Evolutionary conservation across 2,888 invertebrate genomes (phyloP), one percentile per base, ranked within the genome.

Genomic region (Ecdyonurus torrentis): DNA sequence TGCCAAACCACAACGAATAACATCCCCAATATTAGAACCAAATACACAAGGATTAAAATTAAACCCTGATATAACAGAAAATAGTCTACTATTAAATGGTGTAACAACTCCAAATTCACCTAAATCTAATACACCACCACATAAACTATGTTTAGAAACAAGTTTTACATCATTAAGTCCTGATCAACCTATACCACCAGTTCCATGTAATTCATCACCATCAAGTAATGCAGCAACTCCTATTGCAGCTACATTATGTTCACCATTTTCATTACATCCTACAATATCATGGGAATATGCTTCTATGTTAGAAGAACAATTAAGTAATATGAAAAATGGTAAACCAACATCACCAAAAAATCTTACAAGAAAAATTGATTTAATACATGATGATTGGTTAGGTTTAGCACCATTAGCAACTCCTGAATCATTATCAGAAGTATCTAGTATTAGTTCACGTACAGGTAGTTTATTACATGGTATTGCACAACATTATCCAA

Each of bases 371-470:
- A 75, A 75, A 66, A 72, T 79, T 1, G 81, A 82, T 68, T 70
- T 82, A 24, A 76, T 81, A 58, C 80, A 81, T 68, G 83, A 84
- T 67, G 83, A 83, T 68, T 84, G 84, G 83, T 78, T 82, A 66
- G 83, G 85, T 0, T 74, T 83, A 65, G 91, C 90, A 0, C 90
- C 91, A 0, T 72, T 91, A 23, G 91, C 91, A 10, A 88, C 89
- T 61, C 89, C 90, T 0, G 90, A 91, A 72, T 88, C 87, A 1
- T 74, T 91, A 18, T 89, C 88, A 0, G 89, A 89, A 72, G 81
- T 87, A n/a, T 88, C 88, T 1, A 87, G 87, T 71, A 81, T 87
- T 63, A 83, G 84, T 68, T 87, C 88, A 23, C 78, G 85, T 66
- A 80, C 83, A 23, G 83, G 84, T 67, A 76, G 82, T 62, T n/a